These are phyloP conservation scores for Trichopoda pennipes DNA, from an alignment of 2,888 invertebrate species.

Conservation along the genomic window DNA sequence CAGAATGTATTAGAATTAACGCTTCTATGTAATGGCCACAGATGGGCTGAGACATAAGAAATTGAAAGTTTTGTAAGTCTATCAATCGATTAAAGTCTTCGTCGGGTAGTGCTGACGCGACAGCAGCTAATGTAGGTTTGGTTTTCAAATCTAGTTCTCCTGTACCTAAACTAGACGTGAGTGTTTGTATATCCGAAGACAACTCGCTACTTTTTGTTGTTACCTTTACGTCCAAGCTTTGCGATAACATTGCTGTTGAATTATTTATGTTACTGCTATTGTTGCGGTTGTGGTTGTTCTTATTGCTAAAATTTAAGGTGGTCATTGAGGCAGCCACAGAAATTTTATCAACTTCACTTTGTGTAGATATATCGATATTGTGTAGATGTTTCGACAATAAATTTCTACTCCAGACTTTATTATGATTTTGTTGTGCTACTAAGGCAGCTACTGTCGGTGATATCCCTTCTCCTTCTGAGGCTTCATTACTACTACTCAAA, in stretches of 20 bases:
- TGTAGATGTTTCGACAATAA: slow-evolving; percentile 62
- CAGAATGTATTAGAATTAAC: slow-evolving; percentile 86
- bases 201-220: slow-evolving; percentile 61
- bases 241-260: slow-evolving; percentile 51
- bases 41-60: slow-evolving; percentile 83
- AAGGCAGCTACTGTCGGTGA: background rate
- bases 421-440: background rate
- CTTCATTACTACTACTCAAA: slow-evolving; percentile 50
- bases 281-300: background rate
- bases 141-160: slow-evolving; percentile 46
- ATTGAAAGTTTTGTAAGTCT: slow-evolving; percentile 84
- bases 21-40: slow-evolving; percentile 82
- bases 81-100: slow-evolving; percentile 79
- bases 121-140: slow-evolving; percentile 54
- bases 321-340: slow-evolving; percentile 32
- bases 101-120: slow-evolving; percentile 64
- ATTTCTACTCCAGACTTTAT: slow-evolving; percentile 58
- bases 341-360: slow-evolving; percentile 40
- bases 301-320: slow-evolving; percentile 38
- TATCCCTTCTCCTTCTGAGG: slow-evolving; percentile 14
- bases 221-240: slow-evolving; percentile 22
- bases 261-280: slow-evolving; percentile 52
- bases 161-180: slow-evolving; percentile 62
- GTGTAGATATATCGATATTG: slow-evolving; percentile 15
- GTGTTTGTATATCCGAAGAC: slow-evolving; percentile 40